phyloP scores from a whole-genome alignment of 2,797 vertebrate genomes.

The Thamnophis elegans region DNA sequence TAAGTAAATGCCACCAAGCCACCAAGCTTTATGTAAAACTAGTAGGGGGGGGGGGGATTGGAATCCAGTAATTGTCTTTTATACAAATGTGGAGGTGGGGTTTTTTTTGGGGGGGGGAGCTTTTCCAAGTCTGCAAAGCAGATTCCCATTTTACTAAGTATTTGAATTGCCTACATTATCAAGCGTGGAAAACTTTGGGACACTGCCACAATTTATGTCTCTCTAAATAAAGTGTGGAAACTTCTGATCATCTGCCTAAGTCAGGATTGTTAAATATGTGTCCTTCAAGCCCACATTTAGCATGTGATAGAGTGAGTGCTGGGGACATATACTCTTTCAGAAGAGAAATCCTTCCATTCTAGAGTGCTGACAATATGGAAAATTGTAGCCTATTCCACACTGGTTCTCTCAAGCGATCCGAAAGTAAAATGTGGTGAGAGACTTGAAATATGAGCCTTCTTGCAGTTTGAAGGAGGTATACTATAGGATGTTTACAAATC shows the following conservation, averaged over 20 bases:
- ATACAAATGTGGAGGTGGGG: not conserved
- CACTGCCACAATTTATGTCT: not conserved
- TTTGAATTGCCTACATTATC: not conserved
- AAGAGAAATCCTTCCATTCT: not conserved
- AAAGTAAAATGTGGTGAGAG: accelerated
- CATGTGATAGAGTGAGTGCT: not conserved
- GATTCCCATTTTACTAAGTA: not conserved
- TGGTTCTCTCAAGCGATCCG: not conserved
- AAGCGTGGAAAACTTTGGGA: not conserved
- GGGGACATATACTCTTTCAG: accelerated
- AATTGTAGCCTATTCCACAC: not conserved
- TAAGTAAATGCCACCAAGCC: slow-evolving; percentile 43
- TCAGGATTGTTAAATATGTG: not conserved
- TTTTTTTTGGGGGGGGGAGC: not conserved
- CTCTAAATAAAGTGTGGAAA: slow-evolving; percentile 1
- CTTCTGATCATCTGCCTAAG: not conserved
- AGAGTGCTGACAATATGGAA: not conserved
- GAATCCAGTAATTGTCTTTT: not conserved
- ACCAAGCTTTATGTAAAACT: not conserved
- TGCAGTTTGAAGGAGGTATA: accelerated
- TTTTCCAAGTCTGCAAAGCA: not conserved
- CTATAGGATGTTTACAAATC: not conserved
- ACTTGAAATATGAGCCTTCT: accelerated
- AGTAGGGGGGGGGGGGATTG: not conserved
- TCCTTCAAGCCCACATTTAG: slow-evolving; percentile 15